Evolutionary conservation across 2,888 invertebrate genomes (phyloP).

Genomic region (Acrocyrtus sp.): DNA sequence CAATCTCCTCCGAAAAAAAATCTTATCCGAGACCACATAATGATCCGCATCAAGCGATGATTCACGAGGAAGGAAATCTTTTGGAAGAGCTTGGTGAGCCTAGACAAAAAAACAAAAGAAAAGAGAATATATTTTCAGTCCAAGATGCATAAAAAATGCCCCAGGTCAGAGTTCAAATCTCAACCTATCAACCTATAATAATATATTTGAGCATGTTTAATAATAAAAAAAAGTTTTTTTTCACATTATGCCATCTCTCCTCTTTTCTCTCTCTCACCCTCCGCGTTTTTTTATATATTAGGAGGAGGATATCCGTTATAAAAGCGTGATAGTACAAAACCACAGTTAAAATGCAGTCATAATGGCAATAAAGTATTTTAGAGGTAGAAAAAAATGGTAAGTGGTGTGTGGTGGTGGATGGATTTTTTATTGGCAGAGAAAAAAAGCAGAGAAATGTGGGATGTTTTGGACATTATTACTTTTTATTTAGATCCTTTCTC

Average conservation of each 20-base stretch:
- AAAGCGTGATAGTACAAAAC: too few relatives aligned
- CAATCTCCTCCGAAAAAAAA: too few relatives aligned
- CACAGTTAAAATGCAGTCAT: too few relatives aligned
- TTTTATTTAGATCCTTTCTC: too few relatives aligned
- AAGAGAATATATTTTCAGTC: constrained; percentile 2
- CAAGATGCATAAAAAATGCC: constrained; percentile 46
- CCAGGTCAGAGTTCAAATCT: constrained; percentile 55
- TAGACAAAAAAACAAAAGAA: neutral
- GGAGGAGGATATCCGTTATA: constrained; percentile 15
- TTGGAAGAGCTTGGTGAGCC: neutral
- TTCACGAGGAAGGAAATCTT: constrained; percentile 4
- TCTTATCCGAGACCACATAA: constrained; percentile 16
- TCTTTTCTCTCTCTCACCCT: neutral
- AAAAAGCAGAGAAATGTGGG: too few relatives aligned
- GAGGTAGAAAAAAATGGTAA: too few relatives aligned
- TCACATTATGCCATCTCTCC: constrained; percentile 30
- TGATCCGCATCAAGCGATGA: constrained; percentile 5
- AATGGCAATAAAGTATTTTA: too few relatives aligned
- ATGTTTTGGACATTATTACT: too few relatives aligned
- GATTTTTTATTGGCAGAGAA: too few relatives aligned
- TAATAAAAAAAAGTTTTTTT: constrained; percentile 35
- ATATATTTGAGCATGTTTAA: constrained; percentile 46
- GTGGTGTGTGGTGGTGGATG: too few relatives aligned
- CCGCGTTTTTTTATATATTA: too few relatives aligned
- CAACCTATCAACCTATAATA: constrained; percentile 50